These are phyloP conservation scores for Euzetes globulus DNA, from an alignment of 2,888 invertebrate genomes.

Conservation along the genomic window DNA sequence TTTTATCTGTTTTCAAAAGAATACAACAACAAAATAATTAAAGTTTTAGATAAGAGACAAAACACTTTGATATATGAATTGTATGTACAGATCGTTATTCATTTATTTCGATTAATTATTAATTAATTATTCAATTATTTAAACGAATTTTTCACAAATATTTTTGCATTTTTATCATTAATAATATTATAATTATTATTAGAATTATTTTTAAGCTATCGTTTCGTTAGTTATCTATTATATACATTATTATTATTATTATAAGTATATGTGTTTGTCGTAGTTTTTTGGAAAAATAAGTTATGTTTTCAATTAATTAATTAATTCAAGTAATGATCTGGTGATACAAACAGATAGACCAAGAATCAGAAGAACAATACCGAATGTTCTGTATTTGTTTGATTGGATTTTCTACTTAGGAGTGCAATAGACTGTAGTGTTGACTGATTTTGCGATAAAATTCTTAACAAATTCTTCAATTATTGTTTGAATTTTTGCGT, in stretches of 20 bases:
- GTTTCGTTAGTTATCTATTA: conserved; percentile 9
- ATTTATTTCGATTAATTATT: neutral
- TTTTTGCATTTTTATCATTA: conserved; percentile 23
- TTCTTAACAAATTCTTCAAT: neutral
- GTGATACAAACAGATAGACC: neutral
- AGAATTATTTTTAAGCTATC: neutral
- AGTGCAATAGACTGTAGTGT: conserved; percentile 20
- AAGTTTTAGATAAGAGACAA: neutral
- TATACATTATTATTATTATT: neutral
- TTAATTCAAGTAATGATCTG: neutral
- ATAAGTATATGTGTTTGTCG: neutral
- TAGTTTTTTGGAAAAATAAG: neutral
- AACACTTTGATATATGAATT: neutral
- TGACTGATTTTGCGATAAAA: neutral
- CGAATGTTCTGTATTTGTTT: neutral
- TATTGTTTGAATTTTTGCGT: neutral
- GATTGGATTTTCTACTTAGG: neutral
- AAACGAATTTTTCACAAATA: neutral
- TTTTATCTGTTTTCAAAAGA: neutral
- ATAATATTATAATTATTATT: neutral
- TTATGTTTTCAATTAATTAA: neutral
- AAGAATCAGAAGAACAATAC: neutral
- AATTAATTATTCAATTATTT: neutral
- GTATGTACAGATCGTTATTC: conserved; percentile 23
- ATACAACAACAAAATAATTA: neutral